These are phyloP conservation scores for Acrobeloides nanus DNA, from an alignment of 2,888 invertebrate species.

Conservation along the genomic window DNA sequence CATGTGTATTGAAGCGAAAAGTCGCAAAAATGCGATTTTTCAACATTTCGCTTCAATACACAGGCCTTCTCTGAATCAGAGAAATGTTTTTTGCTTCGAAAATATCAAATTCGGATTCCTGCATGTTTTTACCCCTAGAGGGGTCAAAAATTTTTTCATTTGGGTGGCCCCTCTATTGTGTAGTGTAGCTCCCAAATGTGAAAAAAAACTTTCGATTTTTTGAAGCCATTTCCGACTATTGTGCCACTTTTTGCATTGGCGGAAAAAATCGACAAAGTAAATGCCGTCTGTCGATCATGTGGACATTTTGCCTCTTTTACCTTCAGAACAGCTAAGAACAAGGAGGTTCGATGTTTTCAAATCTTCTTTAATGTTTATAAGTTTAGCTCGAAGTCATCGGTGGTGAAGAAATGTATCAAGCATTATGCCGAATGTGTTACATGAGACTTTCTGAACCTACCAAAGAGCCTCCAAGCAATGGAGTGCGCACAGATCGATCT, in stretches of 20 bases:
- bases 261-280: conserved; percentile 31
- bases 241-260: conserved; percentile 24
- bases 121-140: conserved; percentile 1
- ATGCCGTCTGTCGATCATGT: conserved; percentile 26
- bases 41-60: no score
- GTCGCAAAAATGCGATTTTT: no score
- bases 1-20: no score
- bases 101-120: not conserved
- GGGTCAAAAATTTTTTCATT: no score
- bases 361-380: not conserved
- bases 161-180: no score
- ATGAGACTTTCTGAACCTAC: conserved; percentile 5
- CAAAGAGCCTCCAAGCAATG: not conserved
- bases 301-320: conserved; percentile 33
- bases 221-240: conserved; percentile 28
- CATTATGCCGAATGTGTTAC: conserved; percentile 27
- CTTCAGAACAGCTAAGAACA: conserved; percentile 12
- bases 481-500: not conserved
- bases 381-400: conserved; percentile 31
- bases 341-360: not conserved
- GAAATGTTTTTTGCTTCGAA: no score
- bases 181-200: no score
- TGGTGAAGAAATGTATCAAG: conserved; percentile 29
- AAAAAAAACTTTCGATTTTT: conserved; percentile 4
- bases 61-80: no score